These are phyloP conservation scores for Enoplosus armatus DNA, from an alignment of 2,797 vertebrate species.

Conservation along the genomic window DNA sequence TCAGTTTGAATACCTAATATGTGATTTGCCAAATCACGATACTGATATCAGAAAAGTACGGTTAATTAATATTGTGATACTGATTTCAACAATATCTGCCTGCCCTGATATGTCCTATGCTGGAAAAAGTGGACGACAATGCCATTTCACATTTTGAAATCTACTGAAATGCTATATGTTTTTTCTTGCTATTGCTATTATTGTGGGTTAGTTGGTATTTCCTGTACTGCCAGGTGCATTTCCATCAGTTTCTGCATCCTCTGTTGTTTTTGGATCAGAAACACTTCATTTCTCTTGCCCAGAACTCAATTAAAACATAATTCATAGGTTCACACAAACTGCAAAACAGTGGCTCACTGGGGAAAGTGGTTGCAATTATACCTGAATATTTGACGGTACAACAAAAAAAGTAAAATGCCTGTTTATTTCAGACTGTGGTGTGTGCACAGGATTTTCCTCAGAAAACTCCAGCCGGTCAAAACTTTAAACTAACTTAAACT, in stretches of 20 bases:
- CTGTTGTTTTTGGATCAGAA: slow-evolving; percentile 31
- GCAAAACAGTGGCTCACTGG: background rate
- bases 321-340: background rate
- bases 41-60: background rate
- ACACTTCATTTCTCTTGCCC: slow-evolving; percentile 12
- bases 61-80: background rate
- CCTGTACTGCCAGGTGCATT: background rate
- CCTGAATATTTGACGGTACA: background rate
- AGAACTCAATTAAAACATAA: slow-evolving; percentile 19
- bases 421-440: background rate
- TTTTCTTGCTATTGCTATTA: background rate
- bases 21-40: background rate
- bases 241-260: slow-evolving; percentile 1
- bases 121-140: background rate
- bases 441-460: background rate
- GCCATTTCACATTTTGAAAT: background rate
- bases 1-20: background rate
- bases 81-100: background rate
- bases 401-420: background rate
- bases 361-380: background rate
- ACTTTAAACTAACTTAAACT: background rate
- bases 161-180: background rate
- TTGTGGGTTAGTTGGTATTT: background rate
- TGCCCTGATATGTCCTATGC: background rate
- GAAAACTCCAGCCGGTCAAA: too few species aligned